Evolutionary conservation across 2,888 invertebrate genomes (phyloP), one percentile per base, ranked within the genome.

Genomic region (Drosophila rellima): DNA sequence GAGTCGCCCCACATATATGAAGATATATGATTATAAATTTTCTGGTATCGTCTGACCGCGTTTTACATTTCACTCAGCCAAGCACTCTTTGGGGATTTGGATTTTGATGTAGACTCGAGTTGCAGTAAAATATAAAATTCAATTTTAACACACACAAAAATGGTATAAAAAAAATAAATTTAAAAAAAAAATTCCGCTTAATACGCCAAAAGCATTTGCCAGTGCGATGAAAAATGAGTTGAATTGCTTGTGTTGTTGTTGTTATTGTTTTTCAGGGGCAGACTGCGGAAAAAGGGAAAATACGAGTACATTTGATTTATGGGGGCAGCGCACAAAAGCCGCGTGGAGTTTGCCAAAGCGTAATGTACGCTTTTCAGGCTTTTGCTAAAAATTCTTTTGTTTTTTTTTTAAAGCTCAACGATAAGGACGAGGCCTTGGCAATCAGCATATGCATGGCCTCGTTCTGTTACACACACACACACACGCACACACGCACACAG

Each of bases 371-470:
- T 62, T 59, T 71, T 69, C 55, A 59, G 69, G 54, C 55, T 70
- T 23, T 77, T 77, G 67, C 59, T 64, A 74, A 67, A 66, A 67
- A 66, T 31, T 54, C 55, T 5, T 1, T 35, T 31, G 31, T 31
- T 31, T 48, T 26, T 35, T 40, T 39, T 67, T 72, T 44, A 39
- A 83, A 68, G 74, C 71, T 54, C 45, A 35, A 26, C 68, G 77
- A 69, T 86, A 80, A 73, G 72, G 62, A 56, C 48, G 55, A 67
- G 65, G 50, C 61, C 79, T 71, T 73, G 73, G 65, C 79, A 77
- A 88, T 84, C 88, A 84, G 80, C 88, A 88, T 84, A 84, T 84
- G 85, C 80, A 85, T 66, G 70, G 63, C 75, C 82, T 75, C 70
- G 72, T 51, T 37, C 52, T 26, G n/a, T n/a, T 37, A 11, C 42